Evolutionary conservation across 2,113 vertebrate genomes (phyloP), one percentile per base, ranked within the genome.

Genomic region (Calyptommatus sinebrachiatus): DNA sequence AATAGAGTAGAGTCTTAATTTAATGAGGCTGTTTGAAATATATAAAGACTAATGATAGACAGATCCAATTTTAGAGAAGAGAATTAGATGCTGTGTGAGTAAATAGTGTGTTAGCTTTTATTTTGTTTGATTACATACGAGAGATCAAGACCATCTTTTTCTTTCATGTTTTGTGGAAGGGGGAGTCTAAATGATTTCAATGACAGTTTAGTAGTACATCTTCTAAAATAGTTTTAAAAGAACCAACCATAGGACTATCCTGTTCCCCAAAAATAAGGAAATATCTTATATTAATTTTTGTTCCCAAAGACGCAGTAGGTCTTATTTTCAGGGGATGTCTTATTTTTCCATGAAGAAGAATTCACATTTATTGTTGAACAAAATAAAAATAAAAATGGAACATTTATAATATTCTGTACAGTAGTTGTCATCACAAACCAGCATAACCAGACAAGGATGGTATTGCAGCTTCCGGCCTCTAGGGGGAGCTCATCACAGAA

Each of bases 21-120:
- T 75, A 81, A 81, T 81, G 75, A 81, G 67, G 14, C 35, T 62
- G 61, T 53, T 16, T 48, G 61, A 81, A 70, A 79, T 26, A 29
- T 57, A 50, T 22, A 62, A 70, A 11, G 45, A 22, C 18, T 63
- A 63, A 75, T 71, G 68, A 78, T 48, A 63, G 65, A 73, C 68
- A 73, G 73, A 69, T 14, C 31, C 41, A 31, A 57, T 46, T 69
- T 73, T 74, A 78, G 68, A 45, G 65, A n/a, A 2, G 7, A 18
- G 41, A 18, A 21, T 26, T 28, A 11, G 50, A 2, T n/a, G 31
- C 41, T 24, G 35, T 70, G 28, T 48, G 35, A 14, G 18, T 57
- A 57, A 57, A 57, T 57, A 57, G 41, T 21, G 18, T n/a, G 35
- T 41, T 79, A 74, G 65, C 28, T 73, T 46, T 70, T 61, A 50